Base-by-base conservation (phyloP, 2,797 vertebrate genomes). In the Tiaroga cobitis region DNA sequence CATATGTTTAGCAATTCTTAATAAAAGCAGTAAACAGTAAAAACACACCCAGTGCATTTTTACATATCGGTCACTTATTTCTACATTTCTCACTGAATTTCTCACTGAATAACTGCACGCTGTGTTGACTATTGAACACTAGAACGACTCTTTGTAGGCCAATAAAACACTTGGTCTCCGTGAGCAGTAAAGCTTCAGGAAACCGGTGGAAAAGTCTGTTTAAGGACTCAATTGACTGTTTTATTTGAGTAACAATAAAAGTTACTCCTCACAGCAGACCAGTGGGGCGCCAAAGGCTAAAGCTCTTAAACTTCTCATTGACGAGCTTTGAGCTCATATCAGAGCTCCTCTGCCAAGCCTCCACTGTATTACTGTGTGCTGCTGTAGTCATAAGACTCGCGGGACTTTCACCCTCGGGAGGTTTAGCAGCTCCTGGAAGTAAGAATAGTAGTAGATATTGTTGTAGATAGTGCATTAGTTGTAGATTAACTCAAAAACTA, bases 171-270 rank as follows among this genome's bases (percentile, higher is more conserved):
- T 82, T 78, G 56, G 56, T 56, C 34, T 70, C 51, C 6, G 46
- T n/a, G 59, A 68, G 77, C 59, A 46, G 63, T 69, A 85, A 79
- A 75, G 65, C 68, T 80, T 39, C 19, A 41, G 80, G 32, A 49
- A 73, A 72, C 46, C 80, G 29, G 29, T 70, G 39, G 65, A 63
- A 39, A 69, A 76, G 75, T 70, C 78, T 10, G 46, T 75, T 68
- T 34, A 24, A 59, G 61, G 67, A 51, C 54, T 79, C 73, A 61
- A 80, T n/a, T 68, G 83, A 49, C n/a, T 81, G 70, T 67, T 77
- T 85, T 85, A 73, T 82, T 67, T 61, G 61, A 56, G 49, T n/a
- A 41, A 65, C 75, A 82, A 61, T 61, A 82, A 73, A 69, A 83
- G 39, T 63, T 37, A 83, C 63, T 51, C 49, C 51, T 77, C 65